A percentile compares a stretch with the other conserved stretches of the same genome.
Conservation (phyloP, 2,888 invertebrate genomes). For the Myopa tessellatipennis region DNA sequence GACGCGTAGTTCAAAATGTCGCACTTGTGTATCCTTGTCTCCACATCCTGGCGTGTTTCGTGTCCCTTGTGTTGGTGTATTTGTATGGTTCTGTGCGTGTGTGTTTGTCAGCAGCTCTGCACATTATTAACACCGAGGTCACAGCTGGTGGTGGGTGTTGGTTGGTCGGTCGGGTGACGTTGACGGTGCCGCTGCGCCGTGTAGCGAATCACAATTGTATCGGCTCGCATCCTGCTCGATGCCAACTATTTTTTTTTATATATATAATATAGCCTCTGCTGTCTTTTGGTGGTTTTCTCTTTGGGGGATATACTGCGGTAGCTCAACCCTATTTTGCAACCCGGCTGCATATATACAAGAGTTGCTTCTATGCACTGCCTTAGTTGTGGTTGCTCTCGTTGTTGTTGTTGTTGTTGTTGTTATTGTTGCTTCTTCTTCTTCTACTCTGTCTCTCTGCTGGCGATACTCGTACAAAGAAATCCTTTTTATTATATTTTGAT, state of each 20-base stretch:
- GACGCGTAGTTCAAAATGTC: constrained; percentile 34
- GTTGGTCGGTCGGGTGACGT: not conserved
- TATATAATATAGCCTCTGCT: not conserved
- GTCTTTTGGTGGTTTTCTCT: constrained; percentile 19
- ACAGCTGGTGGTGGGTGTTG: constrained; percentile 38
- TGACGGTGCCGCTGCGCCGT: not conserved
- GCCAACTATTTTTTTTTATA: not conserved
- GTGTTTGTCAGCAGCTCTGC: constrained; percentile 16
- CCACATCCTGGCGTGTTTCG: not conserved
- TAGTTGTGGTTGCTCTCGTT: not conserved
- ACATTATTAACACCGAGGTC: constrained; percentile 37
- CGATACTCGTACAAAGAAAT: constrained; percentile 18
- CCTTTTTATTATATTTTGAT: constrained; percentile 41
- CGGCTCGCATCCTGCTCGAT: not conserved
- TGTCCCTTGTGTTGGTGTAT: not conserved
- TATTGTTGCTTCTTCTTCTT: not conserved
- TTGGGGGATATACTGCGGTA: constrained; percentile 44
- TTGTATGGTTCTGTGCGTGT: not conserved
- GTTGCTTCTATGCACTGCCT: not conserved
- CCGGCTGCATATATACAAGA: constrained; percentile 24
- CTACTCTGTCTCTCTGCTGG: not conserved
- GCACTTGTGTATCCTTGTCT: constrained; percentile 24
- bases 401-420: not conserved
- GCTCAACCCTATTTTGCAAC: constrained; percentile 44
- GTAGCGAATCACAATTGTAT: constrained; percentile 20